A percentile compares a stretch with the other conserved stretches of the same genome.
phyloP scores from a whole-genome alignment of 2,888 invertebrate genomes.

The Sylvicola cinctus region DNA sequence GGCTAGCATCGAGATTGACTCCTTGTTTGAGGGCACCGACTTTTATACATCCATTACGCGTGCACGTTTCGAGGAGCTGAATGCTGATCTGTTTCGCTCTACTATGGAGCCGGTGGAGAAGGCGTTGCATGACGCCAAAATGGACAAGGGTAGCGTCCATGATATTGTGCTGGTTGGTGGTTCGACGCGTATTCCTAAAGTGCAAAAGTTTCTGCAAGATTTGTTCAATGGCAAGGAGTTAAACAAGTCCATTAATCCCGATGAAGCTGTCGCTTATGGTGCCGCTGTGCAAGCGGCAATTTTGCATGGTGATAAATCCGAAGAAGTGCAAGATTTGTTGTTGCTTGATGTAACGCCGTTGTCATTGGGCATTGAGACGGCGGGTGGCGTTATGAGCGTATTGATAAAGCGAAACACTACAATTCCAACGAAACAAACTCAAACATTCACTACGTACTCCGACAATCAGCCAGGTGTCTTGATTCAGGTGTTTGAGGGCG shows the following conservation, averaged over 20 bases:
- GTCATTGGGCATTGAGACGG: slow-evolving; percentile 79
- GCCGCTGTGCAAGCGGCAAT: slow-evolving; percentile 95
- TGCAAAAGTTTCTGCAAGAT: slow-evolving; percentile 87
- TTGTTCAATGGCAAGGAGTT: slow-evolving; percentile 94
- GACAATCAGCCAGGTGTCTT: slow-evolving; percentile 95
- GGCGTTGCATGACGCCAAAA: slow-evolving; percentile 83
- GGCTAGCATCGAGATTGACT: slow-evolving; percentile 88
- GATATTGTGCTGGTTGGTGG: slow-evolving; percentile 89
- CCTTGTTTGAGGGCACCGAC: slow-evolving; percentile 85
- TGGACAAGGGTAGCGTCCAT: slow-evolving; percentile 80
- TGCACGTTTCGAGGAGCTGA: slow-evolving; percentile 92
- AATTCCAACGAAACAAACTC: slow-evolving; percentile 92
- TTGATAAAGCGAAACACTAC: slow-evolving; percentile 94
- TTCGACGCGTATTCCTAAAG: slow-evolving; percentile 94
- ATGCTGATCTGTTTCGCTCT: slow-evolving; percentile 86
- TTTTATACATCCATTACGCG: slow-evolving; percentile 90
- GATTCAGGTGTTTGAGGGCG: slow-evolving; percentile 81
- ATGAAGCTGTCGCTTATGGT: slow-evolving; percentile 94
- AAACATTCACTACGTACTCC: slow-evolving; percentile 91
- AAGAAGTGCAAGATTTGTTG: slow-evolving; percentile 75
- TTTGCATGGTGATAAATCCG: slow-evolving; percentile 72
- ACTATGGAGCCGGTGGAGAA: slow-evolving; percentile 97
- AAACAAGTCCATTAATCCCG: slow-evolving; percentile 93
- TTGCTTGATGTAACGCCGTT: slow-evolving; percentile 83
- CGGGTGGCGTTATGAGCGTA: slow-evolving; percentile 87